Evolutionary conservation across 1,140 invertebrate species (phyloP).

Genomic region (Melanaphis sacchari): DNA sequence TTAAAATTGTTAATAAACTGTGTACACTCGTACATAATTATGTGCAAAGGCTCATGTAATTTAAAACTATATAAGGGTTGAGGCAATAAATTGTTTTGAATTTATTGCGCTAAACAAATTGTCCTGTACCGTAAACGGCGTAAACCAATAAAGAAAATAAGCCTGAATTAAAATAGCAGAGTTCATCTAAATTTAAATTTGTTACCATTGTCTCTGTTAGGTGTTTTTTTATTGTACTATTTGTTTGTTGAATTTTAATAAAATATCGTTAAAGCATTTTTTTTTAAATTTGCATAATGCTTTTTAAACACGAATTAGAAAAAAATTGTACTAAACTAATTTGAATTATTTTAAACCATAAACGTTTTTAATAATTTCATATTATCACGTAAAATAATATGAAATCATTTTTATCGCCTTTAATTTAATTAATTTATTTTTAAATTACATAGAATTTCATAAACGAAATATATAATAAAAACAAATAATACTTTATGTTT

Average conservation of each 20-base stretch:
- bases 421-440: background rate
- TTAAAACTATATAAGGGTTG: background rate
- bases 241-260: background rate
- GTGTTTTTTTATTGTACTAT: background rate
- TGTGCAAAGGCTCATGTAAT: background rate
- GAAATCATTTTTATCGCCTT: background rate
- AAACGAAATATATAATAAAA: background rate
- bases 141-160: background rate
- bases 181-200: background rate
- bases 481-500: background rate
- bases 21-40: background rate
- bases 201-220: background rate
- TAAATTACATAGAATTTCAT: background rate
- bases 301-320: background rate
- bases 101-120: slow-evolving; percentile 10
- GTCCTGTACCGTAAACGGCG: background rate
- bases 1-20: slow-evolving; percentile 10
- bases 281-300: background rate
- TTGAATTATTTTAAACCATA: no score
- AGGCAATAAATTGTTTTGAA: slow-evolving; percentile 18
- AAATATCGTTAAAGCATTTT: background rate
- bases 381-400: background rate
- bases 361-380: background rate
- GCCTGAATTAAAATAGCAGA: background rate
- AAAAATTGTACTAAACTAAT: background rate